Evolutionary conservation across 2,113 vertebrate genomes (phyloP), one percentile per base, ranked within the genome.

Genomic region (Tetrax tetrax): DNA sequence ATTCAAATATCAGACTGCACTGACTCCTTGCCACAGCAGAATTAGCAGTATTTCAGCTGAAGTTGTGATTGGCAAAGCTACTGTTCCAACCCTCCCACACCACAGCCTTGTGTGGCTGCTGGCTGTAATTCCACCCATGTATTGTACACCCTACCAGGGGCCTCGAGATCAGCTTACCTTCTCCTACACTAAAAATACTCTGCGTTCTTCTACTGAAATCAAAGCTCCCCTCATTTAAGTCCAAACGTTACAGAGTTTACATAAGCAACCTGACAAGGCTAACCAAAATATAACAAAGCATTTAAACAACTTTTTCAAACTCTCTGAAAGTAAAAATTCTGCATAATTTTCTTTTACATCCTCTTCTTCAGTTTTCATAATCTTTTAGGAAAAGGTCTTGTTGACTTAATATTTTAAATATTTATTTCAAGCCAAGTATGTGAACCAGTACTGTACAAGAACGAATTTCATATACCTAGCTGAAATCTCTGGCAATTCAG

Each of bases 51-150:
- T 77, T 86, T 77, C 56, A 77, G 81, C 41, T 70, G n/a, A 94
- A 90, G 64, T 41, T 81, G 56, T 24, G 89, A 84, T 24, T 94
- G 74, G 84, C 87, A 93, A 87, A 72, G 81, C 57, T 63, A 35
- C 61, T 57, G 24, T 75, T 82, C 35, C 57, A 87, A 17, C 10
- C 61, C 47, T 75, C 65, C 80, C 61, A 45, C 61, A 59, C 27
- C 69, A 28, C 31, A 75, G 75, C 3, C 48, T 66, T 41, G 48
- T 31, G 48, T 6, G 29, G 74, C 48, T 89, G 31, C 1, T 13
- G 64, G 56, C 33, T 94, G 35, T 31, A 82, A 87, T 85, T 87
- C 89, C 64, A 91, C 20, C 72, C 80, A 20, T 31, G 41, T 56
- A 38, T 35, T 61, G 54, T 3, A 79, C 23, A 71, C 38, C 6